Conservation (phyloP, 1,140 invertebrate genomes). For the Calosoma granatense region DNA sequence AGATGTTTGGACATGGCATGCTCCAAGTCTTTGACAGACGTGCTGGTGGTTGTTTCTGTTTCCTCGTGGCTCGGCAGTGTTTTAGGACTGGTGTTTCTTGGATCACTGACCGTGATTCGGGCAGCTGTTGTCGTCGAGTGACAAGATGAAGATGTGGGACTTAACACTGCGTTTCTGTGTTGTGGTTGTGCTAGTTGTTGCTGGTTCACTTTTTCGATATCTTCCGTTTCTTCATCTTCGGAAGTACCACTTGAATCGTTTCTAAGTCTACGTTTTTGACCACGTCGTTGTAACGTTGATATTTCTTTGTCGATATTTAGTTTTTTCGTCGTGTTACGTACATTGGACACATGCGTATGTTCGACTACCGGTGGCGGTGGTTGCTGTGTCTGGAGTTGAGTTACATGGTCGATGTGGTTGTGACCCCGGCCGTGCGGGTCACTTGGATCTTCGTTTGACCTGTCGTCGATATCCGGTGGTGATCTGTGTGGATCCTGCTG, state of each 20-base stretch:
- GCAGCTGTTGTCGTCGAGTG: constrained; percentile 35
- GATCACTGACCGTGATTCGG: constrained; percentile 31
- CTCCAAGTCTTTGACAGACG: constrained; percentile 83
- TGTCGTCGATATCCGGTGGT: constrained; percentile 42
- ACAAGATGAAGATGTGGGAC: constrained; percentile 51
- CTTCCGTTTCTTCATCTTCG: constrained; percentile 46
- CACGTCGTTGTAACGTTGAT: constrained; percentile 27
- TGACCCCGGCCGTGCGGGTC: constrained; percentile 38
- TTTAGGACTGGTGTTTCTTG: constrained; percentile 37
- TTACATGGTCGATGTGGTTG: constrained; percentile 39
- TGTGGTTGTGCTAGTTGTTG: constrained; percentile 22
- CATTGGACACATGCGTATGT: background rate
- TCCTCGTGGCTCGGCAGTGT: constrained; percentile 30
- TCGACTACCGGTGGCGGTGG: background rate
- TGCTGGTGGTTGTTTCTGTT: constrained; percentile 28
- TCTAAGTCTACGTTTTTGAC: constrained; percentile 41
- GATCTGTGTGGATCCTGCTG: constrained; percentile 40
- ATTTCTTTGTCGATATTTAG: constrained; percentile 21
- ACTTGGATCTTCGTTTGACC: constrained; percentile 39
- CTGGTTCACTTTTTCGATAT: constrained; percentile 24
- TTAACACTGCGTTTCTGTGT: constrained; percentile 39
- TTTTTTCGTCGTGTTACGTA: background rate
- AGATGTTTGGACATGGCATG: constrained; percentile 95
- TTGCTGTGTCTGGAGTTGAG: constrained; percentile 34
- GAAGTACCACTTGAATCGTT: constrained; percentile 45